A percentile compares a stretch with the other conserved stretches of the same genome.
These are phyloP conservation scores for Acronicta leporina DNA, from an alignment of 2,888 invertebrate species.

Conservation along the genomic window DNA sequence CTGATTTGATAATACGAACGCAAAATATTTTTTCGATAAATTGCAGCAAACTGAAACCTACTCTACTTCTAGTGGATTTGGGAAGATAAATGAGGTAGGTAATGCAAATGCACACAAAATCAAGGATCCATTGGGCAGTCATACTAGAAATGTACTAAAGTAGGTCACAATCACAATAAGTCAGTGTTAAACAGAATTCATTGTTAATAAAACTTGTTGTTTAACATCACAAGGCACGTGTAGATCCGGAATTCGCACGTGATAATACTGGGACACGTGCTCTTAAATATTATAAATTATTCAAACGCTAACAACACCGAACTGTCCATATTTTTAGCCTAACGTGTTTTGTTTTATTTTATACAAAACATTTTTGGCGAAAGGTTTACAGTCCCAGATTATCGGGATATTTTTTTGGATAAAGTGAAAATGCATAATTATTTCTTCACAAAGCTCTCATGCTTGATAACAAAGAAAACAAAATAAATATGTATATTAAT, in stretches of 20 bases:
- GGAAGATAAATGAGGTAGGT: no score
- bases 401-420: no score
- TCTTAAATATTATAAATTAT: constrained; percentile 29
- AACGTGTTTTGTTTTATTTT: not conserved
- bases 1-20: no score
- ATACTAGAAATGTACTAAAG: not conserved
- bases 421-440: constrained; percentile 7
- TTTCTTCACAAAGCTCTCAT: not conserved
- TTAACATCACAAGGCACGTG: constrained; percentile 27
- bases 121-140: not conserved
- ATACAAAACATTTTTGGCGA: no score
- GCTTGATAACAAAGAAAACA: constrained; percentile 17
- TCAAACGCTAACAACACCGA: constrained; percentile 7
- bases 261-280: constrained; percentile 15
- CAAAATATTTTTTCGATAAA: no score
- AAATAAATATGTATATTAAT: constrained; percentile 9
- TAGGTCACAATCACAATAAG: constrained; percentile 15
- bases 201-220: constrained; percentile 27
- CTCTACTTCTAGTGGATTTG: no score
- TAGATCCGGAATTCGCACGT: constrained; percentile 1
- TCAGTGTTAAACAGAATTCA: constrained; percentile 9
- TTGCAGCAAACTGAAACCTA: no score
- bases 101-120: not conserved
- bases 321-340: constrained; percentile 14
- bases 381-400: no score